These are phyloP conservation scores for Manis pentadactyla DNA, from an alignment of 2,797 vertebrate genomes.

Conservation along the genomic window DNA sequence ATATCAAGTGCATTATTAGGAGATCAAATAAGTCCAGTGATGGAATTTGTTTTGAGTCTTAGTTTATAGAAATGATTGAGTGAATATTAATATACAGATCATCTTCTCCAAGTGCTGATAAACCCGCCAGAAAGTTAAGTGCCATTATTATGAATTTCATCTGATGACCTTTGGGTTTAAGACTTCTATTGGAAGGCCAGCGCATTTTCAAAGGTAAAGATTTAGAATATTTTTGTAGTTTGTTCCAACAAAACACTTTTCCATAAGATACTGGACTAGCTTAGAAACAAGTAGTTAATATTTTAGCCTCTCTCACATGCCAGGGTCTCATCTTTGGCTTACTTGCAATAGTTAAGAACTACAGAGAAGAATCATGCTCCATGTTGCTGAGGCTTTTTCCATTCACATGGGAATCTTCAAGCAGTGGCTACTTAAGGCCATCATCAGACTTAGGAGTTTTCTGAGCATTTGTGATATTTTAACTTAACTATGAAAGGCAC, in stretches of 20 bases:
- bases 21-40: conserved; percentile 20
- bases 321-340: background rate
- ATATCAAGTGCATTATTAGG: conserved; percentile 10
- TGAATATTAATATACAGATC: background rate
- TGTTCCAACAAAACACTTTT: background rate
- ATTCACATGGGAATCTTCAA: background rate
- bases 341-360: background rate
- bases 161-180: background rate
- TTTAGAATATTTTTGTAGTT: background rate
- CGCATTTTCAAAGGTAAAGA: background rate
- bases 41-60: conserved; percentile 45
- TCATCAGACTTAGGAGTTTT: background rate
- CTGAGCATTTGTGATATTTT: background rate
- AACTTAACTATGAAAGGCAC: background rate
- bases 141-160: background rate
- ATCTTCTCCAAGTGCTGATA: background rate
- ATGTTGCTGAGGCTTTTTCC: background rate
- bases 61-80: background rate
- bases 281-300: background rate
- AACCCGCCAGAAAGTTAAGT: background rate
- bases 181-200: background rate
- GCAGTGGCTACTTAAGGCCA: background rate
- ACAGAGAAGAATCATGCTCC: background rate
- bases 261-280: background rate
- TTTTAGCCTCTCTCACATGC: background rate